Base-by-base conservation (phyloP, 2,888 invertebrate species). In the Napeogenes sylphis region DNA sequence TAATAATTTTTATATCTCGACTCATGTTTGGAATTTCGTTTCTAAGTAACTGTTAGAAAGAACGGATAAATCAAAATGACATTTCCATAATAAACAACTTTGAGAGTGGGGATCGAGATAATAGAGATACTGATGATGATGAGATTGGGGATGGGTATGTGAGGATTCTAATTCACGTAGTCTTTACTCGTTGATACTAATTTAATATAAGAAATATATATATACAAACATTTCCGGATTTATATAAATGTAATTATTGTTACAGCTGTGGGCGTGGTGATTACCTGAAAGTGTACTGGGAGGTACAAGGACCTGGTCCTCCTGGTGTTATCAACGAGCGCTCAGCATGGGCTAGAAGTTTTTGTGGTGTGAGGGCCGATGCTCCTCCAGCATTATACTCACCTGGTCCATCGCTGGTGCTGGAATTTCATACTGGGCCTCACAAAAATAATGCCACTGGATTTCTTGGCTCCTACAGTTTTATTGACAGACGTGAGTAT, bases 281-380 rank as follows among this genome's bases (percentile, higher is more conserved):
- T 84, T 95, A 93, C 84, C 84, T 96, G 70, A 95, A 95, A 84
- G 92, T 96, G 62, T 96, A 95, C 85, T 93, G 95, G 81, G 95
- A 96, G 80, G 91, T 96, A 67, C 94, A 95, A 74, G 91, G 92
- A 0, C 93, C 93, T 0, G 91, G 96, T 68, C 95, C 95, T 59
- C 91, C 92, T 65, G 93, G 93, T 0, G 92, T 92, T 35, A 93
- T 96, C 75, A 95, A 94, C 82, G 95, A 96, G 83, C 92, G 94
- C 66, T 95, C 95, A 4, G 93, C 93, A 12, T 95, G 95, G 93
- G 94, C 95, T 56, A 92, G 93, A 53, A 90, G 94, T 68, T 91
- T 96, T 53, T 96, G 96, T 75, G 96, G 96, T 8, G 88, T 91
- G 69, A 83, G 93, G 73, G 90, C 91, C 13, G 94, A 95, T 74